These are phyloP conservation scores for Cynodonichthys magdalenae DNA, from an alignment of 2,797 vertebrate genomes.

Conservation along the genomic window DNA sequence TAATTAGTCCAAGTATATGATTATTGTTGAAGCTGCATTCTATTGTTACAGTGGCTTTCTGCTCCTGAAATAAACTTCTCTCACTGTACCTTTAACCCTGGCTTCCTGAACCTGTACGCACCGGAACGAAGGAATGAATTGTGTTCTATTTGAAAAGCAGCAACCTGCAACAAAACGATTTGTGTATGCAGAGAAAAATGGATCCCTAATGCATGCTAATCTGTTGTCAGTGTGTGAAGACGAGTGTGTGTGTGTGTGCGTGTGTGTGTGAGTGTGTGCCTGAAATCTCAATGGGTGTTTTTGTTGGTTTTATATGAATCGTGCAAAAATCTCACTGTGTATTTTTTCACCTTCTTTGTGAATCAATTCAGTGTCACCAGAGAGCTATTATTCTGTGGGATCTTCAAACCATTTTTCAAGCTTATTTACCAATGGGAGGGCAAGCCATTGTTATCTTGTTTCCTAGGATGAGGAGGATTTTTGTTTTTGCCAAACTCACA, in stretches of 20 bases:
- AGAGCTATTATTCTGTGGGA: neutral
- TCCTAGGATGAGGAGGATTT: neutral
- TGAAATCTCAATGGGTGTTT: constrained; percentile 13
- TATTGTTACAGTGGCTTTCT: neutral
- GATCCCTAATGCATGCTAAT: constrained; percentile 36
- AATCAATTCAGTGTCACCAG: neutral
- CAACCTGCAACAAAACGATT: constrained; percentile 1
- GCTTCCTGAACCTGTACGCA: neutral
- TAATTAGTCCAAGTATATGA: neutral
- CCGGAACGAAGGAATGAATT: constrained; percentile 5
- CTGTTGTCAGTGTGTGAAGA: constrained; percentile 24
- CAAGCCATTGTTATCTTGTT: neutral
- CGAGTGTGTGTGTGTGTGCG: constrained; percentile 6
- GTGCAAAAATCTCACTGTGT: neutral
- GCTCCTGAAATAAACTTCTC: neutral
- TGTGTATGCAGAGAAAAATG: constrained; percentile 19
- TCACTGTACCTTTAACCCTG: constrained; percentile 26
- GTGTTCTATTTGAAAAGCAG: constrained; percentile 6
- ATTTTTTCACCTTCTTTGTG: neutral
- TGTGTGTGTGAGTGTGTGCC: constrained; percentile 12
- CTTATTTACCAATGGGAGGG: neutral
- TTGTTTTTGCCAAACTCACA: constrained; percentile 2
- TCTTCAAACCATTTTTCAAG: neutral
- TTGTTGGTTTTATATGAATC: neutral
- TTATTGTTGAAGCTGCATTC: neutral